A percentile compares a stretch with the other conserved stretches of the same genome.
Conservation (phyloP, 1,140 invertebrate species). For the Harlomillsia oculata region DNA sequence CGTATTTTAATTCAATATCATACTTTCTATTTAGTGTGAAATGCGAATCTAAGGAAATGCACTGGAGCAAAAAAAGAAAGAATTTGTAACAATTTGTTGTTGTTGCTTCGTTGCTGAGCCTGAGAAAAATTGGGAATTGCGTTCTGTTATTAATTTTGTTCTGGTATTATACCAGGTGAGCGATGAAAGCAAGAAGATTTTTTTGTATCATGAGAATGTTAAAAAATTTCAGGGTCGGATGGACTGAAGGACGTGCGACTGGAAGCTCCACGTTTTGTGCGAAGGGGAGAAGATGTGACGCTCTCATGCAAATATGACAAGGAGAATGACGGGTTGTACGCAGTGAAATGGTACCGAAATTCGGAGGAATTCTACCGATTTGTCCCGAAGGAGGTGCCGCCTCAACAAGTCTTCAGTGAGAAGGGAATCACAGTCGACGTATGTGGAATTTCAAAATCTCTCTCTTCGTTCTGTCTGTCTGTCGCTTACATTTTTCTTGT, state of each 20-base stretch:
- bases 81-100: too few species aligned
- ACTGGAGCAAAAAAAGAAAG: too few species aligned
- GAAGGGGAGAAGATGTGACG: slow-evolving; percentile 22
- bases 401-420: slow-evolving; percentile 11
- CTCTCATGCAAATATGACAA: slow-evolving; percentile 27
- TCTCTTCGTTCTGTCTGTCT: not conserved
- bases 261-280: slow-evolving; percentile 1
- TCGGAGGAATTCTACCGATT: slow-evolving; percentile 15
- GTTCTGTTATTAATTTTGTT: too few species aligned
- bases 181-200: too few species aligned
- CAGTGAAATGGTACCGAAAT: slow-evolving; percentile 24
- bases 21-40: too few species aligned
- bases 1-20: too few species aligned
- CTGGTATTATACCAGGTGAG: too few species aligned
- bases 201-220: too few species aligned
- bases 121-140: too few species aligned
- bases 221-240: slow-evolving; percentile 23
- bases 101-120: too few species aligned
- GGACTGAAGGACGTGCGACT: slow-evolving; percentile 21
- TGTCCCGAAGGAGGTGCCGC: slow-evolving; percentile 24
- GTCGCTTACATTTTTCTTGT: too few species aligned
- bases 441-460: slow-evolving; percentile 8
- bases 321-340: slow-evolving; percentile 21
- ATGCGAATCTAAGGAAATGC: too few species aligned
- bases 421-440: slow-evolving; percentile 23